Evolutionary conservation across 2,888 invertebrate genomes (phyloP), one percentile per base, ranked within the genome.

Genomic region (Drosophila kuntzei): DNA sequence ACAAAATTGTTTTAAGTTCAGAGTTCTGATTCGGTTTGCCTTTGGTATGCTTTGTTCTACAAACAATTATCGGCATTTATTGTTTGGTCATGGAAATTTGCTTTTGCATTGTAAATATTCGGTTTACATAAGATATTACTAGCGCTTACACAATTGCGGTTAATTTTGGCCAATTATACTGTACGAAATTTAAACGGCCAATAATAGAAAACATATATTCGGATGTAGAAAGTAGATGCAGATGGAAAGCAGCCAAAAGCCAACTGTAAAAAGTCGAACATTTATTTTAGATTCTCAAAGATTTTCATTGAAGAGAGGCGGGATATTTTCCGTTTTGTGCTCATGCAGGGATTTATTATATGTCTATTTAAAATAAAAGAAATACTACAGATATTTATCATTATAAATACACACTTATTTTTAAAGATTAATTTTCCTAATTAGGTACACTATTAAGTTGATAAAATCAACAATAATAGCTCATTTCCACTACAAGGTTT

Each of bases 51-150:
- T 54, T 71, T 81, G 71, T 65, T 71, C 65, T n/a, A 43, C 51
- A 51, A 71, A 68, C 82, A 83, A 84, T 81, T 64, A 68, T 74
- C 55, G 39, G 32, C 61, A 65, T 66, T 71, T 62, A 50, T n/a
- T 59, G 44, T 66, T 67, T 68, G 58, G 11, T 25, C 53, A 69
- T 67, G 61, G 65, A 66, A 76, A 76, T 71, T 80, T 64, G 80
- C 51, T 49, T 65, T 76, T 50, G 60, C 51, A 46, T 36, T 29
- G 53, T 37, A 36, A 37, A 50, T 50, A 44, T 51, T 44, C 8
- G 44, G 60, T 63, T 77, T 68, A 57, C 68, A 68, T 54, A 71
- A 65, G 71, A 55, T 61, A 65, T 74, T 57, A 43, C 47, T 25
- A 29, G 22, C 11, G 74, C 55, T 60, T 39, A 64, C 66, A 58